A percentile compares a stretch with the other conserved stretches of the same genome.
Evolutionary conservation across 1,140 invertebrate genomes (phyloP).

Genomic region (Penaeus vannamei): DNA sequence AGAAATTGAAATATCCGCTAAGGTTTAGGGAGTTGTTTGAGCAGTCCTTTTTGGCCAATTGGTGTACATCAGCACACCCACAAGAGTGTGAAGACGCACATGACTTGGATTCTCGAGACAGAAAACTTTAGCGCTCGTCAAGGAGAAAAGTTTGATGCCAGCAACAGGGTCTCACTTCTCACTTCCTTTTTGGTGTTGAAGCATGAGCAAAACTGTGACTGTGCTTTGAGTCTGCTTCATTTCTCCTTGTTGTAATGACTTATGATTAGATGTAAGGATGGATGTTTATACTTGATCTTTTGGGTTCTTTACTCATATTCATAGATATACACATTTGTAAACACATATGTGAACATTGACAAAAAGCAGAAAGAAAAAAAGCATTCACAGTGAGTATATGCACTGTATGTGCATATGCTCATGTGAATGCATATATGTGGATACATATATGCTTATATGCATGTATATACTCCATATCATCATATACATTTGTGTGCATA

Average conservation of each 20-base stretch:
- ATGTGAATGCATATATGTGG: not conserved
- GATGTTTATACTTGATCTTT: not conserved
- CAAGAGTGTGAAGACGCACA: too few relatives aligned
- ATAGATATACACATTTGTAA: not conserved
- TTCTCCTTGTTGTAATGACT: not conserved
- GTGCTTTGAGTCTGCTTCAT: not conserved
- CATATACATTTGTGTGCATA: too few relatives aligned
- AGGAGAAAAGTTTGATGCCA: not conserved
- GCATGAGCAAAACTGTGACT: not conserved
- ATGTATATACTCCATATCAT: not conserved
- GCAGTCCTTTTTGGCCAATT: too few relatives aligned
- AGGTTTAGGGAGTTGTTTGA: too few relatives aligned
- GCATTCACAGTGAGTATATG: not conserved
- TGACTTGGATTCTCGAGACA: too few relatives aligned
- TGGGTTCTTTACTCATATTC: not conserved
- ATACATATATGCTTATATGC: slow-evolving; percentile 11
- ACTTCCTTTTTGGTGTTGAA: not conserved
- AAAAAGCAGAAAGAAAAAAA: not conserved
- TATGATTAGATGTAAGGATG: not conserved
- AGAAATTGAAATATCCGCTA: too few relatives aligned
- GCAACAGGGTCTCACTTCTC: not conserved
- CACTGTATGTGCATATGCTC: too few relatives aligned
- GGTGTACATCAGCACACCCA: too few relatives aligned
- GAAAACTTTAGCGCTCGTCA: too few relatives aligned
- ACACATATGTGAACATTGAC: not conserved